Percentiles rank a stretch among this genome's conserved stretches.
phyloP scores from a whole-genome alignment of 2,888 invertebrate genomes.

The Erynnis tages region DNA sequence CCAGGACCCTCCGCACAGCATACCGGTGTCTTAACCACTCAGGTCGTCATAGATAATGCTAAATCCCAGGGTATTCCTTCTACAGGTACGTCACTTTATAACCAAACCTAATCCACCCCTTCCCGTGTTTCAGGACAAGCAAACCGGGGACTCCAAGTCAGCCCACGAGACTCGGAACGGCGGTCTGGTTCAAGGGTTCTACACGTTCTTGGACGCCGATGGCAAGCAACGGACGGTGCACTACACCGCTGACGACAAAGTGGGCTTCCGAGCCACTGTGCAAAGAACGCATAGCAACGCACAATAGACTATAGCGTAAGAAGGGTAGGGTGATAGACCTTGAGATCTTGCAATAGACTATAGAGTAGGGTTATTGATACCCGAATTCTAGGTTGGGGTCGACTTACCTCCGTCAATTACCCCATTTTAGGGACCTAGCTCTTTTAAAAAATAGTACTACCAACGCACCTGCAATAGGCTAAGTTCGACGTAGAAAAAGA shows the following conservation, averaged over 20 bases:
- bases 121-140: conserved; percentile 63
- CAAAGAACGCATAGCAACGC: conserved; percentile 38
- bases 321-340: not conserved
- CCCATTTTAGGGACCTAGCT: no score
- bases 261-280: conserved; percentile 54
- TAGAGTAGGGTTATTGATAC: no score
- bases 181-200: conserved; percentile 56
- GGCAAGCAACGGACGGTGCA: conserved; percentile 61
- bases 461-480: no score
- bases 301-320: conserved; percentile 18
- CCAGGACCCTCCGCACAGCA: no score
- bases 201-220: conserved; percentile 58
- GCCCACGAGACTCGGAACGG: conserved; percentile 54
- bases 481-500: no score
- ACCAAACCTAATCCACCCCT: no score
- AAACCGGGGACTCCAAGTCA: conserved; percentile 55
- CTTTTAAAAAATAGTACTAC: no score
- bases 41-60: not conserved
- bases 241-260: conserved; percentile 57
- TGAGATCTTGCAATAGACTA: no score
- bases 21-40: not conserved
- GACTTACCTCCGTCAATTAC: no score
- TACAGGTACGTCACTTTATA: not conserved
- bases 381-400: no score
- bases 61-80: not conserved